Evolutionary conservation across 2,888 invertebrate species (phyloP).

Genomic region (Zonitis immaculata): DNA sequence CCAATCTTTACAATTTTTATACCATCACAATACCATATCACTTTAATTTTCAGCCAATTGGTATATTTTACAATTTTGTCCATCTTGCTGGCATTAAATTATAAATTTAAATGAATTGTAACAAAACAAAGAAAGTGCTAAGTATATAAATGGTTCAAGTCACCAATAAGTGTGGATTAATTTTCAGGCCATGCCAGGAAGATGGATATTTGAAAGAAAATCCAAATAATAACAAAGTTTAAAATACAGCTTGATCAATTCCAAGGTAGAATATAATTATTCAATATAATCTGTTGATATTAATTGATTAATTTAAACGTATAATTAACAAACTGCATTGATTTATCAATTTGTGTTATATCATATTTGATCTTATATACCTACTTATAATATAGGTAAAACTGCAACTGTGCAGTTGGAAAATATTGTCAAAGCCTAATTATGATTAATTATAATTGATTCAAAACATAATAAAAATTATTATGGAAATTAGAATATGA

Average conservation of each 20-base stretch:
- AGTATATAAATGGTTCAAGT: too few species aligned
- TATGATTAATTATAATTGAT: constrained; percentile 5
- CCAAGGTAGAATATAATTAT: neutral
- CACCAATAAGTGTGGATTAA: constrained; percentile 5
- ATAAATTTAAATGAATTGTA: too few species aligned
- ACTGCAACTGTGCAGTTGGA: neutral
- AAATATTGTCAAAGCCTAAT: constrained; percentile 12
- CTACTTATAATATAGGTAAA: too few species aligned
- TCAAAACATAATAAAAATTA: neutral
- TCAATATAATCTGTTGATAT: neutral
- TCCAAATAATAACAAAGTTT: neutral
- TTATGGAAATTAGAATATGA: neutral
- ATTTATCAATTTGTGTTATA: neutral
- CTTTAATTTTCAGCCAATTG: neutral
- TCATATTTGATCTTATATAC: too few species aligned
- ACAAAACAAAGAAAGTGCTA: neutral
- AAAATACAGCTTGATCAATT: neutral
- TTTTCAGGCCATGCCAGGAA: constrained; percentile 15
- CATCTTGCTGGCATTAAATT: constrained; percentile 19
- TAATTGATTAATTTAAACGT: neutral
- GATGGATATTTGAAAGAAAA: constrained; percentile 7
- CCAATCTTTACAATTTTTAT: neutral
- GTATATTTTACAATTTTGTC: neutral
- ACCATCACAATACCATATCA: neutral
- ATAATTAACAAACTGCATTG: constrained; percentile 3